These are phyloP conservation scores for Heliconius cydno DNA, from an alignment of 2,888 invertebrate genomes.

Conservation along the genomic window DNA sequence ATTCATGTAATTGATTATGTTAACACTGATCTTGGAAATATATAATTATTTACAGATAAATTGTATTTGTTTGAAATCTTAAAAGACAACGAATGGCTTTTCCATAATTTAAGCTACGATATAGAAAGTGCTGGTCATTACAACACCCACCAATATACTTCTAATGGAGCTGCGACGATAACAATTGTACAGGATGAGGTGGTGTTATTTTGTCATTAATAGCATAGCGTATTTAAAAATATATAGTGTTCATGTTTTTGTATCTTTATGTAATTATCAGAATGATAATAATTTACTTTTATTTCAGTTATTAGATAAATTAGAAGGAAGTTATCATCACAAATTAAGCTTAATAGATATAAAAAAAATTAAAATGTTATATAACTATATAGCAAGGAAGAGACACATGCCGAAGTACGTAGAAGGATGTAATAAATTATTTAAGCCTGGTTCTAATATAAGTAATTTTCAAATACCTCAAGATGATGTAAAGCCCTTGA, in stretches of 20 bases:
- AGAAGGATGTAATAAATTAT: constrained; percentile 61
- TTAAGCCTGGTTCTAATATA: constrained; percentile 55
- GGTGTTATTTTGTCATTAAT: not conserved
- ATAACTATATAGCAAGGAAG: constrained; percentile 59
- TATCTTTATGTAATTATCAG: not conserved
- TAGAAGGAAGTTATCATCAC: constrained; percentile 34
- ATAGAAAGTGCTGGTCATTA: constrained; percentile 67
- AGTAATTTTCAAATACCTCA: constrained; percentile 37
- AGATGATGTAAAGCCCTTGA: constrained; percentile 49
- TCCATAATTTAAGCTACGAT: constrained; percentile 64
- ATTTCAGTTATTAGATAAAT: constrained; percentile 33
- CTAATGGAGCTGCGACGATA: constrained; percentile 65
- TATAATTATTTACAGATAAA: constrained; percentile 58
- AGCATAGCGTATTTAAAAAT: too few species aligned
- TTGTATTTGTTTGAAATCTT: constrained; percentile 57
- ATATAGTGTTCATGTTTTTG: not conserved
- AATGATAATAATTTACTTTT: not conserved
- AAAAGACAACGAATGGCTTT: constrained; percentile 62
- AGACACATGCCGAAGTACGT: constrained; percentile 44
- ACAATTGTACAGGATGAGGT: constrained; percentile 35
- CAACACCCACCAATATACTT: constrained; percentile 58
- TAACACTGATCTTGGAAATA: not conserved
- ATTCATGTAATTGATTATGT: not conserved
- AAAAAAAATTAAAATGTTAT: constrained; percentile 65
- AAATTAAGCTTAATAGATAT: constrained; percentile 58